Percentiles rank a stretch among this genome's conserved stretches.
Conservation (phyloP, 2,113 vertebrate species). For the Tursiops truncatus region DNA sequence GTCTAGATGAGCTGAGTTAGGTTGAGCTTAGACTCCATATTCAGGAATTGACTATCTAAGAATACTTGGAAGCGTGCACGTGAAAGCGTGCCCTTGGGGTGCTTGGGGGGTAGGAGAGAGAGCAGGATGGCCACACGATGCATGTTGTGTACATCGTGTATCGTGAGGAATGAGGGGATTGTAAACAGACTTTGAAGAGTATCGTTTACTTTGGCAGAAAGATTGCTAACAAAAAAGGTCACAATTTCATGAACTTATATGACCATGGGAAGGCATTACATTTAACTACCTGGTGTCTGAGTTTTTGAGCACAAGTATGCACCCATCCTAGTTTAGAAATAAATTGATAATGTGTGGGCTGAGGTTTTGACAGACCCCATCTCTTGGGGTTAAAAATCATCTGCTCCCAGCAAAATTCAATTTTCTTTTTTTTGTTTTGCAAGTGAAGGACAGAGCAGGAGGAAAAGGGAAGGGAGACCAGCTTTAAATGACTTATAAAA, state of each 20-base stretch:
- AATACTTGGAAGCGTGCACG: background rate
- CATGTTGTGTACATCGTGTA: background rate
- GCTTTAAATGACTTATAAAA: slow-evolving; percentile 75
- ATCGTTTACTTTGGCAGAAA: background rate
- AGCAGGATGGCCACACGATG: accelerated
- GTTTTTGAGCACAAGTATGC: background rate
- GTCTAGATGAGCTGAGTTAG: background rate
- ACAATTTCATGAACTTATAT: background rate
- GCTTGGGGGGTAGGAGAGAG: accelerated
- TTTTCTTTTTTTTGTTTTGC: slow-evolving; percentile 12
- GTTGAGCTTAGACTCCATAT: background rate
- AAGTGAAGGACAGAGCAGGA: slow-evolving; percentile 27
- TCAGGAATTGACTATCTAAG: background rate
- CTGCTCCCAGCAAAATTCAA: slow-evolving; percentile 19
- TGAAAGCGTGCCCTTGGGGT: background rate
- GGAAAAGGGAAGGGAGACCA: slow-evolving; percentile 48
- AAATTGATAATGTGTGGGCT: background rate
- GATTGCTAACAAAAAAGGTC: background rate
- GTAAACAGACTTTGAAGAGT: background rate
- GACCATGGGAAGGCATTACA: background rate
- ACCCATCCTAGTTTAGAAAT: background rate
- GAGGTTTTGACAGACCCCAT: background rate
- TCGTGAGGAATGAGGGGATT: background rate
- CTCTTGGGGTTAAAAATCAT: slow-evolving; percentile 42
- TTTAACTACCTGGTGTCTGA: background rate